These are phyloP conservation scores for Leucophora obtusa DNA, from an alignment of 2,888 invertebrate genomes.

Conservation along the genomic window DNA sequence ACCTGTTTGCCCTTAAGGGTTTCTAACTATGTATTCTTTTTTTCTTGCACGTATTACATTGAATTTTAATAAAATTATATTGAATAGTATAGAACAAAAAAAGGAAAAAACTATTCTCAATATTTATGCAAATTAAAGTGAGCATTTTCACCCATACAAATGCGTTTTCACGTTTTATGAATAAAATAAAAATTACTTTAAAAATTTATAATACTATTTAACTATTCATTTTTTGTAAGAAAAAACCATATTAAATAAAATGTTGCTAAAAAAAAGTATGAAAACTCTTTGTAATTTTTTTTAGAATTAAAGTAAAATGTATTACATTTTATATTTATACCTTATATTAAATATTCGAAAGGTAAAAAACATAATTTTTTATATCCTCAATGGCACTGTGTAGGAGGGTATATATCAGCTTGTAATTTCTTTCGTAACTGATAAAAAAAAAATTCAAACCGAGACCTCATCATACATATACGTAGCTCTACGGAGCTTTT, in stretches of 20 bases:
- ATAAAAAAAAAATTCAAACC: no score
- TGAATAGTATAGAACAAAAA: constrained; percentile 3
- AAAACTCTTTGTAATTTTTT: no score
- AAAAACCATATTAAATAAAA: not conserved
- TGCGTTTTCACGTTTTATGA: constrained; percentile 14
- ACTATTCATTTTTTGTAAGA: not conserved
- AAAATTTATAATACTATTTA: constrained; percentile 16
- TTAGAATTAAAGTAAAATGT: no score
- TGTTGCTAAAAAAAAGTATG: no score
- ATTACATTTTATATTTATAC: no score
- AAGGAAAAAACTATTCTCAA: not conserved
- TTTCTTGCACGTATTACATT: constrained; percentile 23
- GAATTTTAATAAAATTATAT: constrained; percentile 18
- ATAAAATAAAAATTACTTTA: constrained; percentile 29
- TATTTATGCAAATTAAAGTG: constrained; percentile 19
- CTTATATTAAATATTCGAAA: no score
- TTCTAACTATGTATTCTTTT: not conserved
- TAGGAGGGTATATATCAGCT: no score
- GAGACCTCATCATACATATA: no score
- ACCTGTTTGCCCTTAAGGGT: constrained; percentile 16
- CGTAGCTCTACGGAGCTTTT: no score
- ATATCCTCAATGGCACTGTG: no score
- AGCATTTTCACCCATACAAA: not conserved
- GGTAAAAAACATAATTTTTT: no score
- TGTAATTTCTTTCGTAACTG: no score